Base-by-base conservation (phyloP, 2,113 vertebrate species). In the Dromiciops gliroides region DNA sequence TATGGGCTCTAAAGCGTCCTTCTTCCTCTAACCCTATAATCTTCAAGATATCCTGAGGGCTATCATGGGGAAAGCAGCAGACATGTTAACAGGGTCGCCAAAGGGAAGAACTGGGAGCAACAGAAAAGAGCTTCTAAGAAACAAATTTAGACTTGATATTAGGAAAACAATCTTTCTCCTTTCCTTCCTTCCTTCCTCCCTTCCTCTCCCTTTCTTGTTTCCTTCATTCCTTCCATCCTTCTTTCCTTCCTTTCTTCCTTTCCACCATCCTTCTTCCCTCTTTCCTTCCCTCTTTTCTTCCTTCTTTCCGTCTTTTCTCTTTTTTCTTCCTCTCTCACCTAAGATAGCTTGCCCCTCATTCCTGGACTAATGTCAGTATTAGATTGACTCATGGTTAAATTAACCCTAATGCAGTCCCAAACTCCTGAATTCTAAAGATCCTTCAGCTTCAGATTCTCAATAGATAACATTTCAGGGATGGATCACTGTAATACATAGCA, bases 241-340 rank as follows among this genome's bases (percentile, higher is more conserved):
- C 25, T 26, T 51, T 19, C 0, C 0, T 1, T 31, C 89, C 2
- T 24, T 14, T 2, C 14, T 90, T 31, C 89, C 10, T 90, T 19
- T 8, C 0, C 25, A 3, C 28, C 9, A 11, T 11, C 28, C 0
- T 60, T 31, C 8, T 60, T 28, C 26, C 9, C 31, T 28, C 53
- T 10, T 28, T 48, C 44, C 44, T 8, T 47, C 28, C 19, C 28
- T 3, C 44, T 7, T 60, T 31, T 9, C 25, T 31, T 37, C 1
- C 19, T 47, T 5, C 6, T 44, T n/a, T 2, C 44, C 11, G 2
- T 28, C 1, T 2, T n/a, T 2, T 37, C 48, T 83, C 1, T 31
- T 49, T 60, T 24, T 28, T 7, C 26, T 28, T 31, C 49, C 23
- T 14, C 8, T 56, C 50, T 48, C 8, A 1, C 53, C 90, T 12